Evolutionary conservation across 2,797 vertebrate species (phyloP), one percentile per base, ranked within the genome.

Genomic region (Lepilemur septentrionalis): DNA sequence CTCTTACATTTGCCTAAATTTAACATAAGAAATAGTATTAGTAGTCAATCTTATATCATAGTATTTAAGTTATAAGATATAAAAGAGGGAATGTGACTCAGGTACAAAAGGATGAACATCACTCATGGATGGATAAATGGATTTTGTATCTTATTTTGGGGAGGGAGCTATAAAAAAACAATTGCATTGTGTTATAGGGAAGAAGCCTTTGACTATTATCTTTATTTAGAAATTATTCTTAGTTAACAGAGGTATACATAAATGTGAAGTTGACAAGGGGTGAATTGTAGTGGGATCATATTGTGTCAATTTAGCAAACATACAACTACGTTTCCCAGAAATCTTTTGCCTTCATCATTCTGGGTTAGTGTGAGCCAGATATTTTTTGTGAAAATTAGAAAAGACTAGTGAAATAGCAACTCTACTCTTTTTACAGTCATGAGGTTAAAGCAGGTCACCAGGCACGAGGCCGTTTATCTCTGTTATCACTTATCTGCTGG

Each of bases 381-480:
- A 38, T 30, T 50, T 38, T 82, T 20, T 10, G 38, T 79, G 35
- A 91, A 81, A 48, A 70, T 5, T 65, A n/a, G 38, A 79, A 32
- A 13, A 20, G 23, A 22, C 6, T 63, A 61, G 38, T 76, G 28
- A 78, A 67, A 91, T 65, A 52, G 0, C 46, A 35, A 7, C 1
- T 20, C 23, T n/a, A 10, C 17, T 38, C 5, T 46, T 87, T 75
- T 81, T 52, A 8, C 14, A 32, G 4, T 57, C 14, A 5, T 41
- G 41, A 79, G 15, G 14, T 50, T 23, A 75, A 75, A 41, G 14
- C 35, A 35, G 57, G 10, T 69, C 13, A 65, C 15, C 0, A 30
- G 23, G 13, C n/a, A 69, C 0, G 1, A 83, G n/a, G 12, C 6
- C n/a, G 14, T 18, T 75, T 48, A 17, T 8, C 20, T 5, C 0